A percentile compares a stretch with the other conserved stretches of the same genome.
Evolutionary conservation across 2,888 invertebrate species (phyloP).

Genomic region (Himalopsyche japonica): DNA sequence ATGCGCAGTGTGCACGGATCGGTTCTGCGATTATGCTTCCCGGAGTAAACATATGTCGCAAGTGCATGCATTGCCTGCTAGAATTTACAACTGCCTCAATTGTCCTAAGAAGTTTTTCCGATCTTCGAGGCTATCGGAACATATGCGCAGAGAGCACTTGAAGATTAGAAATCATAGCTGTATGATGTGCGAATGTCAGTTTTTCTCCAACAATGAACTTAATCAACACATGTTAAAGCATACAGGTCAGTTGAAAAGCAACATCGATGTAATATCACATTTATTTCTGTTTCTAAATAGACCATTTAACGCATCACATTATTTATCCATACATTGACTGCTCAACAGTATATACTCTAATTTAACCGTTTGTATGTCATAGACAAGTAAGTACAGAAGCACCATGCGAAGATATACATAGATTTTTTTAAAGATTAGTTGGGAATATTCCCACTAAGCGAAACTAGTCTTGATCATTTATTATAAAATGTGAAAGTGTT

Average conservation of each 20-base stretch:
- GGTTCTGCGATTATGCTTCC: neutral
- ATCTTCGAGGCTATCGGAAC: neutral
- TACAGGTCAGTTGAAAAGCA: slow-evolving; percentile 6
- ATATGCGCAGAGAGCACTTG: neutral
- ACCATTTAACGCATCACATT: too few species aligned
- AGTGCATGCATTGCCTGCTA: neutral
- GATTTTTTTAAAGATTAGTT: too few species aligned
- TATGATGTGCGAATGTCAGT: neutral
- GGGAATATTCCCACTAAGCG: too few species aligned
- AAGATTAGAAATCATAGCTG: slow-evolving; percentile 9
- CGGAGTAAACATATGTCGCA: neutral
- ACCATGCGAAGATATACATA: too few species aligned
- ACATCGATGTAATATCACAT: neutral
- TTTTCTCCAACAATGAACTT: neutral
- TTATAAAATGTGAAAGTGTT: too few species aligned
- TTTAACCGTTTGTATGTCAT: too few species aligned
- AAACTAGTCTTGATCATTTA: too few species aligned
- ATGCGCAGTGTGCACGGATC: neutral
- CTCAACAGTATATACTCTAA: too few species aligned
- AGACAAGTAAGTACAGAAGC: too few species aligned
- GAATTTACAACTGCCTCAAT: neutral
- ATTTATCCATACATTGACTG: too few species aligned
- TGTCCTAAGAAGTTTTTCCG: slow-evolving; percentile 1
- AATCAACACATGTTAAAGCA: neutral
- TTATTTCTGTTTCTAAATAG: too few species aligned